Evolutionary conservation across 1,140 invertebrate species (phyloP).

Genomic region (Drosophila ercepeae): DNA sequence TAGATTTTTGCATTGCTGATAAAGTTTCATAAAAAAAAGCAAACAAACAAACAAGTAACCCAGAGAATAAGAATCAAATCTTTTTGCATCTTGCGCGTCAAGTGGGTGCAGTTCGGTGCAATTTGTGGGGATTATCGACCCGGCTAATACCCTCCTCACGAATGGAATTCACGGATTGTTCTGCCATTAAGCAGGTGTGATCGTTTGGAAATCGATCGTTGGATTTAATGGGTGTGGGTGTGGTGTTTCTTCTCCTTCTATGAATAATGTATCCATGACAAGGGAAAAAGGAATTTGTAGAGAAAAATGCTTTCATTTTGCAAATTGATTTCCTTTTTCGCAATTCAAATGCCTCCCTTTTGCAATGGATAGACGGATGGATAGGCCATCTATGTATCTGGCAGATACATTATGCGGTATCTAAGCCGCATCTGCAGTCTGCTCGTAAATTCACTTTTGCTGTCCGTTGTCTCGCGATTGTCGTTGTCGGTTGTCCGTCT

Average conservation of each 20-base stretch:
- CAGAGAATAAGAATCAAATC: constrained; percentile 26
- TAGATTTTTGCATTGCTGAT: constrained; percentile 44
- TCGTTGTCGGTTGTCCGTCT: constrained; percentile 9
- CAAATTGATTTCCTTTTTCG: constrained; percentile 37
- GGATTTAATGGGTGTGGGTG: constrained; percentile 2
- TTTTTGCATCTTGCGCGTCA: constrained; percentile 14
- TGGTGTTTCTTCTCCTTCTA: too few relatives aligned
- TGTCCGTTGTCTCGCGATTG: constrained; percentile 28
- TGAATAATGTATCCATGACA: constrained; percentile 36
- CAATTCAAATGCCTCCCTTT: constrained; percentile 37
- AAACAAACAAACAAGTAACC: constrained; percentile 37
- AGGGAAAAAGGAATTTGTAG: neutral
- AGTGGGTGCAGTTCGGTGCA: constrained; percentile 33
- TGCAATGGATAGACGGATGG: neutral
- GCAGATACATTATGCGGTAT: constrained; percentile 76
- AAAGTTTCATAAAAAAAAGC: constrained; percentile 24
- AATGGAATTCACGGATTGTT: constrained; percentile 12
- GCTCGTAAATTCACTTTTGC: constrained; percentile 73
- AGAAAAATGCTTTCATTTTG: constrained; percentile 1
- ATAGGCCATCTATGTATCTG: constrained; percentile 40
- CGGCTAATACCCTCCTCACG: constrained; percentile 43
- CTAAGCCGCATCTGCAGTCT: constrained; percentile 58
- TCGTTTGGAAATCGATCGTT: neutral
- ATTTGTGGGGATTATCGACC: constrained; percentile 4
- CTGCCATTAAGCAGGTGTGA: constrained; percentile 41